Conservation (phyloP, 2,888 invertebrate genomes). For the Drosophila prolongata region DNA sequence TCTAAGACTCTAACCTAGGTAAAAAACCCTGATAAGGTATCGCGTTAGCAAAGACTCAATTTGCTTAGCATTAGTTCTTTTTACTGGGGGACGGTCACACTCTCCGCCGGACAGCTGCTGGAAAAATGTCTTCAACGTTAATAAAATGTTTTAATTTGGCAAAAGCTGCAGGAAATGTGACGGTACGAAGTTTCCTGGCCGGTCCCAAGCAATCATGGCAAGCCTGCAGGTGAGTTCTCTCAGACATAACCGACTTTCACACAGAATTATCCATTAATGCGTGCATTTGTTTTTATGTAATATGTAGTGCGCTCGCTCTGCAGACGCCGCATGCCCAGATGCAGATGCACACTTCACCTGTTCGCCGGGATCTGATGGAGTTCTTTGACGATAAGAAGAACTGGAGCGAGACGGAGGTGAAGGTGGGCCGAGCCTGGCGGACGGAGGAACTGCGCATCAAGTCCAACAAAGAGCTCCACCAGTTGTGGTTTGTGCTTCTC, state of each 20-base stretch:
- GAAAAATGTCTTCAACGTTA: slow-evolving; percentile 64
- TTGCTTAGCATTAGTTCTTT: too few relatives aligned
- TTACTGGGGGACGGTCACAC: too few relatives aligned
- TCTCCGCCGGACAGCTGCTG: slow-evolving; percentile 7
- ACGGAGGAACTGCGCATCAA: slow-evolving; percentile 96
- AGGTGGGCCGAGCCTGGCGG: slow-evolving; percentile 94
- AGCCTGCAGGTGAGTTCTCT: slow-evolving; percentile 49
- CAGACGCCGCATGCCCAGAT: slow-evolving; percentile 31
- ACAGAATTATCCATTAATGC: not conserved
- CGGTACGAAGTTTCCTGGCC: slow-evolving; percentile 49
- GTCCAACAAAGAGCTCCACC: slow-evolving; percentile 97
- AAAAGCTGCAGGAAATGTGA: slow-evolving; percentile 49
- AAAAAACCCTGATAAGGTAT: too few relatives aligned
- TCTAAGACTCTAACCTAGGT: too few relatives aligned
- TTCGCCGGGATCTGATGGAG: slow-evolving; percentile 87
- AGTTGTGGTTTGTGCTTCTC: slow-evolving; percentile 95
- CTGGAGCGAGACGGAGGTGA: slow-evolving; percentile 91
- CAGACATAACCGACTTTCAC: not conserved
- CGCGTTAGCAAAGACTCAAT: too few relatives aligned
- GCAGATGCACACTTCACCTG: slow-evolving; percentile 44
- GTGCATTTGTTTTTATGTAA: slow-evolving; percentile 42
- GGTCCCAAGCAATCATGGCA: slow-evolving; percentile 38
- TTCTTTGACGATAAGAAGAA: slow-evolving; percentile 95
- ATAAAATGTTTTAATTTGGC: slow-evolving; percentile 74
- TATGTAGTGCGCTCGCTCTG: slow-evolving; percentile 48